phyloP scores from a whole-genome alignment of 64 coral and sea anemone species.

The Porites australiensis region DNA sequence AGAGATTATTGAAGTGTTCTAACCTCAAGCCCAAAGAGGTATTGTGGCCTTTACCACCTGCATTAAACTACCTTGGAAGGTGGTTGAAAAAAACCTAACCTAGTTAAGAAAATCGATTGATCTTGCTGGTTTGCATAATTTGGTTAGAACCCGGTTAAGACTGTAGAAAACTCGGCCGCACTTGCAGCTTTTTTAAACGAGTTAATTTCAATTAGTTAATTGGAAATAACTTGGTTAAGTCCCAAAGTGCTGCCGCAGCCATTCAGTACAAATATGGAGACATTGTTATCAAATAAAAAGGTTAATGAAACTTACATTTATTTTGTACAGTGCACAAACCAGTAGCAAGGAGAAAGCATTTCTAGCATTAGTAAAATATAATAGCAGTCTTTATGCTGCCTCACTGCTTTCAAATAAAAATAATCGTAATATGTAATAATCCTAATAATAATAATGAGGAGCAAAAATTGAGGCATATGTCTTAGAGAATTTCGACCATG shows the following conservation, averaged over 20 bases:
- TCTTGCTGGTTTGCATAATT: no score
- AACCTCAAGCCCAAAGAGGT: conserved; percentile 59
- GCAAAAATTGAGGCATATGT: background rate
- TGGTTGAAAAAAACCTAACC: no score
- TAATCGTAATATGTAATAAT: background rate
- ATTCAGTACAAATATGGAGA: conserved; percentile 3
- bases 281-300: background rate
- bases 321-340: background rate
- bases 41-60: conserved; percentile 41
- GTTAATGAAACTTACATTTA: background rate
- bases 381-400: background rate
- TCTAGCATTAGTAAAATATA: background rate
- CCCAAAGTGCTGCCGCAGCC: no score
- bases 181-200: no score
- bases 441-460: background rate
- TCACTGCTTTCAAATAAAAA: background rate
- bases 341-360: background rate
- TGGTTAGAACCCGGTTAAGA: no score
- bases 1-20: conserved; percentile 48
- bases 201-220: no score
- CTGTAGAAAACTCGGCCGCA: no score
- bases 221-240: no score
- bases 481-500: conserved; percentile 4
- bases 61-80: no score
- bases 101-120: no score